Conservation (phyloP, 1,140 invertebrate genomes). For the Polypedilum vanderplanki region DNA sequence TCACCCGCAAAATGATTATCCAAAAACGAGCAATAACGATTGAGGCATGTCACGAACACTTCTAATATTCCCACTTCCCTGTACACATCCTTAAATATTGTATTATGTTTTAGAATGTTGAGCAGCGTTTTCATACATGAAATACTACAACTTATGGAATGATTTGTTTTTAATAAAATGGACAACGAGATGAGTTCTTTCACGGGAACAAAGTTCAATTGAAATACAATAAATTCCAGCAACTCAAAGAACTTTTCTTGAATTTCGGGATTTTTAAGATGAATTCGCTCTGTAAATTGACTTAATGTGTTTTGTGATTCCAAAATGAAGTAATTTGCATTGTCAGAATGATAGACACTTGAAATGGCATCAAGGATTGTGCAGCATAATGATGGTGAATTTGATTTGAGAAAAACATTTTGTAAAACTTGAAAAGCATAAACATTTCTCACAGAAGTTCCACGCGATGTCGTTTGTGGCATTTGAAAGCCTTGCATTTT, state of each 20-base stretch:
- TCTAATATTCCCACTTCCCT: conserved; percentile 96
- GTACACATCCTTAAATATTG: conserved; percentile 95
- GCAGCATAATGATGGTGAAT: conserved; percentile 73
- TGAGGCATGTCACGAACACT: conserved; percentile 90
- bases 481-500: conserved; percentile 87
- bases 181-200: conserved; percentile 97
- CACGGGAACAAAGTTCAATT: conserved; percentile 96
- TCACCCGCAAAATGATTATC: conserved; percentile 51
- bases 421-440: conserved; percentile 94
- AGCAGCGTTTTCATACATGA: conserved; percentile 82
- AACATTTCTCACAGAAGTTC: conserved; percentile 83
- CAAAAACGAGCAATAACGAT: conserved; percentile 72
- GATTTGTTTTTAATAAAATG: conserved; percentile 78
- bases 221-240: conserved; percentile 92
- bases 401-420: conserved; percentile 86
- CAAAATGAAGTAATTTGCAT: conserved; percentile 97
- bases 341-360: conserved; percentile 94
- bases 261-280: conserved; percentile 81
- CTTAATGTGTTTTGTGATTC: conserved; percentile 92
- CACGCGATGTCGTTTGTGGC: conserved; percentile 82
- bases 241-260: conserved; percentile 95
- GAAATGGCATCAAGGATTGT: conserved; percentile 93
- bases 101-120: conserved; percentile 82
- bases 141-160: conserved; percentile 72
- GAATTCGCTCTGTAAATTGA: conserved; percentile 93